These are phyloP conservation scores for Onychostruthus taczanowskii DNA, from an alignment of 2,113 vertebrate species.

Conservation along the genomic window DNA sequence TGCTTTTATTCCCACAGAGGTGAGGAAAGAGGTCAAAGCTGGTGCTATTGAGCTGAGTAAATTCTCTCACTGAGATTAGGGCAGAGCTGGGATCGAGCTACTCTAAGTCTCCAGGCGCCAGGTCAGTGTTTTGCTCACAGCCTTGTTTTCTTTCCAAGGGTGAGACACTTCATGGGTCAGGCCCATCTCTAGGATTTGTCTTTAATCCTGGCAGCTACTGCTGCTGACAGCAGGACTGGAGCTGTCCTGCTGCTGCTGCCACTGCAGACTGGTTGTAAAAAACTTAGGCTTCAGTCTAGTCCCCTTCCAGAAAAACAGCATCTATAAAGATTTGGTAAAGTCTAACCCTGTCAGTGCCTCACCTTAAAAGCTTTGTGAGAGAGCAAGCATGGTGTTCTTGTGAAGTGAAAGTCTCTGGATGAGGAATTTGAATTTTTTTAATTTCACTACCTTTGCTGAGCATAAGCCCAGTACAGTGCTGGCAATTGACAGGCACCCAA, in stretches of 20 bases:
- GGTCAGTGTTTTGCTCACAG: background rate
- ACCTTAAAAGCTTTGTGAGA: background rate
- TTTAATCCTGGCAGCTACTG: background rate
- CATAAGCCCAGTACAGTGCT: background rate
- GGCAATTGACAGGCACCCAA: background rate
- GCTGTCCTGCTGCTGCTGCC: background rate
- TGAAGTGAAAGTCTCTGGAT: background rate
- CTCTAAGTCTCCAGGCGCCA: accelerated
- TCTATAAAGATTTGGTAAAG: background rate
- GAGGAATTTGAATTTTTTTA: background rate
- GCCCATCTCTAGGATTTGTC: background rate
- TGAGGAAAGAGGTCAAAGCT: background rate
- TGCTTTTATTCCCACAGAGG: background rate
- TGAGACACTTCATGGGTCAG: background rate
- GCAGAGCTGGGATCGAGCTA: background rate
- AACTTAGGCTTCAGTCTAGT: background rate
- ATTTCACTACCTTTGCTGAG: background rate
- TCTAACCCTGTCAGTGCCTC: background rate
- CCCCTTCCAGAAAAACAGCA: background rate
- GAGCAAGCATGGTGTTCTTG: background rate
- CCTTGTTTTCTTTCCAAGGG: background rate
- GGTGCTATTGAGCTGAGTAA: background rate
- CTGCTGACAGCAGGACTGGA: background rate
- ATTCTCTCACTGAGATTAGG: background rate
- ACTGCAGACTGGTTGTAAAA: background rate